A percentile compares a stretch with the other conserved stretches of the same genome.
Conservation (phyloP, 2,888 invertebrate genomes). For the Argyresthia goedartella region DNA sequence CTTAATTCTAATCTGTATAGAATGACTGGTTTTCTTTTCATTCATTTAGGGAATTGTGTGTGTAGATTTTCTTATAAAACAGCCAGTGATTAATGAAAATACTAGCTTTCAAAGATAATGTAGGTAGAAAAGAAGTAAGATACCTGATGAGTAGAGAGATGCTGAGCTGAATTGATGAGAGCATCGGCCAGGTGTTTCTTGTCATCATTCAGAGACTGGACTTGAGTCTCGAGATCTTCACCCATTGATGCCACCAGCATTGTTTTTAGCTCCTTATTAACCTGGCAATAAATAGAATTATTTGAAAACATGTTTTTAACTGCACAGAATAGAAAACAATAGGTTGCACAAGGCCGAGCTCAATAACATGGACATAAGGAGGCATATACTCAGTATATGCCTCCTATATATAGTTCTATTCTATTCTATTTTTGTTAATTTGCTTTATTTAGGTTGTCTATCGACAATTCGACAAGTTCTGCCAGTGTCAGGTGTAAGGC, state of each 20-base stretch:
- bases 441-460: too few relatives aligned
- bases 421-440: too few relatives aligned
- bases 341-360: background rate
- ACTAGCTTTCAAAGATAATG: background rate
- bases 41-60: too few relatives aligned
- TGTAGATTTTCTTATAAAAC: too few relatives aligned
- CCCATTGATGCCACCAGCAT: constrained; percentile 95
- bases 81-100: too few relatives aligned
- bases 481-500: too few relatives aligned
- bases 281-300: constrained; percentile 49
- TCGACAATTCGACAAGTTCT: too few relatives aligned
- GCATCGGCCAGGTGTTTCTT: constrained; percentile 90
- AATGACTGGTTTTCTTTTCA: too few relatives aligned
- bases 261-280: constrained; percentile 93
- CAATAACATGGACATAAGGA: background rate
- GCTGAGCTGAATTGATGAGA: constrained; percentile 86
- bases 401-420: too few relatives aligned
- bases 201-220: constrained; percentile 92
- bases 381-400: too few relatives aligned
- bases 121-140: background rate
- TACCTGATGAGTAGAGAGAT: constrained; percentile 86
- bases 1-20: too few relatives aligned
- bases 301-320: background rate
- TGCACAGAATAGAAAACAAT: background rate
- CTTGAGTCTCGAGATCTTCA: constrained; percentile 90